Percentiles rank a stretch among this genome's conserved stretches.
Evolutionary conservation across 2,888 invertebrate species (phyloP).

Genomic region (Eilema griseolum): DNA sequence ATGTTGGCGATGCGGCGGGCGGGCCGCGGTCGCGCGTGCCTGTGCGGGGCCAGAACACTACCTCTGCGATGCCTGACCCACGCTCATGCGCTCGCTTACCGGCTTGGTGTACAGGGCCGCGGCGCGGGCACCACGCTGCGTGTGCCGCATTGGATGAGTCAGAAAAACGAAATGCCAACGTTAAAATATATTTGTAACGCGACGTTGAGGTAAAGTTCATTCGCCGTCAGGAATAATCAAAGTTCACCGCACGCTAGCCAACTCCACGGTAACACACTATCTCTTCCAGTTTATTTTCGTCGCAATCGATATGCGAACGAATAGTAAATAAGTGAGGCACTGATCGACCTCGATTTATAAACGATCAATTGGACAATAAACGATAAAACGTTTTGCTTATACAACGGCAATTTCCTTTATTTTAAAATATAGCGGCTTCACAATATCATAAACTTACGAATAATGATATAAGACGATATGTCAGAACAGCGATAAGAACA

Average conservation of each 20-base stretch:
- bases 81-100: constrained; percentile 66
- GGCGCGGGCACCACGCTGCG: constrained; percentile 77
- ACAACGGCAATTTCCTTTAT: constrained; percentile 86
- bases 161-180: constrained; percentile 75
- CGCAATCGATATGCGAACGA: constrained; percentile 78
- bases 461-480: constrained; percentile 85
- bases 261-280: constrained; percentile 82
- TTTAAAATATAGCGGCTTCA: constrained; percentile 87
- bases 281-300: constrained; percentile 84
- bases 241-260: constrained; percentile 77
- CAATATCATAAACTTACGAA: constrained; percentile 82
- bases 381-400: constrained; percentile 85
- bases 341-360: constrained; percentile 75
- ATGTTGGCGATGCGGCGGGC: constrained; percentile 72
- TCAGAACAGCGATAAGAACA: constrained; percentile 85
- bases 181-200: constrained; percentile 67
- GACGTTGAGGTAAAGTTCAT: constrained; percentile 49
- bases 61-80: constrained; percentile 25
- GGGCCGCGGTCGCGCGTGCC: constrained; percentile 67
- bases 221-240: constrained; percentile 54
- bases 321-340: constrained; percentile 74
- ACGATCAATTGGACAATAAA: constrained; percentile 81
- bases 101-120: constrained; percentile 67
- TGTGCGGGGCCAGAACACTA: constrained; percentile 36
- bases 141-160: constrained; percentile 83